phyloP scores from a whole-genome alignment of 2,797 vertebrate genomes.

The Muscicapa comitata region DNA sequence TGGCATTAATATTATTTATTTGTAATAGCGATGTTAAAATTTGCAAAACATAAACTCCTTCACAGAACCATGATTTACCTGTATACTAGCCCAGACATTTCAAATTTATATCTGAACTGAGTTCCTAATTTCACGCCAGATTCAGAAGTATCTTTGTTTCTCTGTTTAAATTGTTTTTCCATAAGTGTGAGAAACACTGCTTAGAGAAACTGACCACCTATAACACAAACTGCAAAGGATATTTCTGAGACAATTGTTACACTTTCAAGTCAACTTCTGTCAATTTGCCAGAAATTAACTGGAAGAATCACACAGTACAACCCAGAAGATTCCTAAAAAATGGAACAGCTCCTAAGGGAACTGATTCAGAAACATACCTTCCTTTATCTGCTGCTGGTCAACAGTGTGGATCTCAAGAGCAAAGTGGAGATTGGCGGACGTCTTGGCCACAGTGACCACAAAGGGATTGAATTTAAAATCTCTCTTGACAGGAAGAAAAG shows the following conservation, averaged over 20 bases:
- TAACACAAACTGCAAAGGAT: neutral
- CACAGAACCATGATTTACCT: neutral
- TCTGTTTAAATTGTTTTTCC: neutral
- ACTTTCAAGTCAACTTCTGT: neutral
- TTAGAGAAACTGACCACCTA: neutral
- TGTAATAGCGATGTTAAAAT: neutral
- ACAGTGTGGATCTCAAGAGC: neutral
- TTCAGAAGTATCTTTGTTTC: neutral
- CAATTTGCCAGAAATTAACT: neutral
- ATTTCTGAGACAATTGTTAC: neutral
- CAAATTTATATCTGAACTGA: neutral
- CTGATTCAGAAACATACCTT: neutral
- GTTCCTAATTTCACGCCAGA: neutral
- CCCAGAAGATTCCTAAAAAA: neutral
- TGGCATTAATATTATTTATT: neutral
- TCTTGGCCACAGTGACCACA: neutral
- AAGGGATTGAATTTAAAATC: neutral
- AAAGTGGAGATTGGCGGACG: accelerated
- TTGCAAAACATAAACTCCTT: neutral
- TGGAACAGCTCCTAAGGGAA: neutral
- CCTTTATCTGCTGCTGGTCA: neutral
- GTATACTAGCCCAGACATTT: neutral
- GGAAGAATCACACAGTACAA: neutral
- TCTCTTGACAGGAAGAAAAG: neutral
- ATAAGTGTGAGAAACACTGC: neutral